Conservation (phyloP, 2,797 vertebrate species). For the Streptopelia turtur region DNA sequence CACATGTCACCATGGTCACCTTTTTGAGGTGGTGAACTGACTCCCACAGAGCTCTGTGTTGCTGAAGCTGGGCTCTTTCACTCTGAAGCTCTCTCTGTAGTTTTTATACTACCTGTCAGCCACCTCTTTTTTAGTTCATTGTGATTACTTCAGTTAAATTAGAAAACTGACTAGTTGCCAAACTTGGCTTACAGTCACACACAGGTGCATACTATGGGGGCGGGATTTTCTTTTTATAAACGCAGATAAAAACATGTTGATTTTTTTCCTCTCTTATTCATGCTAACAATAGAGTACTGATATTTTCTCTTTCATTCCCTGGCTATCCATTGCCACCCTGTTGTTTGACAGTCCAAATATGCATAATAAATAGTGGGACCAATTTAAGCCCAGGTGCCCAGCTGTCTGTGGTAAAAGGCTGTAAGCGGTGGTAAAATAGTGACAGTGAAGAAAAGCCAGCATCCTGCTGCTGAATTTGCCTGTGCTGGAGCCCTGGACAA, state of each 20-base stretch:
- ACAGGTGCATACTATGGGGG: background rate
- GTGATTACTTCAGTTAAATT: background rate
- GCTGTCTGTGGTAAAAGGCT: background rate
- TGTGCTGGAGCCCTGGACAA: background rate
- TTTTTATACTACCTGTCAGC: background rate
- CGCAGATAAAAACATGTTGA: background rate
- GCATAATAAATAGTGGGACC: background rate
- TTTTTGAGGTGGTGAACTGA: background rate
- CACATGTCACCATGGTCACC: background rate
- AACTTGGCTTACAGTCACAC: background rate
- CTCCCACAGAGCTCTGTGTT: rapidly evolving
- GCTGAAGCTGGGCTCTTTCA: background rate
- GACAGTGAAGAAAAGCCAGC: background rate
- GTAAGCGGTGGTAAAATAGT: background rate
- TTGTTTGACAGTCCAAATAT: background rate
- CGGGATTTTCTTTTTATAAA: background rate
- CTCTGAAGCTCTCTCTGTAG: background rate
- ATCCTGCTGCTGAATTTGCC: background rate
- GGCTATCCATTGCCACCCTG: background rate
- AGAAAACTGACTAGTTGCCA: background rate
- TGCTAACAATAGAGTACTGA: background rate
- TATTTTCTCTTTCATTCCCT: slow-evolving; percentile 11
- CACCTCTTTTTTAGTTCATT: background rate
- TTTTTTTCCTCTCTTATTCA: background rate
- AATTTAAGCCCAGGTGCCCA: background rate